Conservation (phyloP, 2,888 invertebrate species). For the Himalopsyche kuldschensis region DNA sequence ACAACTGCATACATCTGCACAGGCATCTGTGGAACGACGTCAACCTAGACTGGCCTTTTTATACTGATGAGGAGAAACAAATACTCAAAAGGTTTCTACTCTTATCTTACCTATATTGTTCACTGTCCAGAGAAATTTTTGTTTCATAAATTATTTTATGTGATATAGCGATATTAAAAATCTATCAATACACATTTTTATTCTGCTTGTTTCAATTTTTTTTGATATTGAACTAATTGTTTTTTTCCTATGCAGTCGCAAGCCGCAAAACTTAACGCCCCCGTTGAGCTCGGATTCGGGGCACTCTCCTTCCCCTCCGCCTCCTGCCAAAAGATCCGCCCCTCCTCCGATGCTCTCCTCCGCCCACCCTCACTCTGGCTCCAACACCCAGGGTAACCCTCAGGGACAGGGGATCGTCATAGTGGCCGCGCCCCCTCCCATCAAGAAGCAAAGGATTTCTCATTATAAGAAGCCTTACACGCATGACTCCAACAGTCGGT, state of each 20-base stretch:
- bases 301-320: constrained; percentile 77
- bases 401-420: constrained; percentile 49
- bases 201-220: too few species aligned
- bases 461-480: constrained; percentile 67
- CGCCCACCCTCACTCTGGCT: constrained; percentile 68
- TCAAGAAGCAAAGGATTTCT: constrained; percentile 86
- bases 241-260: constrained; percentile 61
- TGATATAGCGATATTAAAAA: too few species aligned
- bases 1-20: constrained; percentile 87
- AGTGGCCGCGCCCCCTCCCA: constrained; percentile 59
- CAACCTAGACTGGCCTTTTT: constrained; percentile 92
- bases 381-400: constrained; percentile 63
- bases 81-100: constrained; percentile 74
- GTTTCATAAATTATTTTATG: too few species aligned
- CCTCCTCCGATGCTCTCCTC: constrained; percentile 68
- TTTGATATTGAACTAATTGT: not conserved
- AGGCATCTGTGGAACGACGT: constrained; percentile 91
- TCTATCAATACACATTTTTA: too few species aligned
- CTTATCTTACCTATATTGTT: not conserved
- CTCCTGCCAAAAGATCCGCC: constrained; percentile 61
- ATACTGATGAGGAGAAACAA: constrained; percentile 85
- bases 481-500: constrained; percentile 23
- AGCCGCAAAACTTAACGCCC: constrained; percentile 88
- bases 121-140: not conserved
- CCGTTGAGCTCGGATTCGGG: constrained; percentile 83